Percentiles rank a stretch among this genome's conserved stretches.
Conservation (phyloP, 2,113 vertebrate genomes). For the Aphyosemion australe region DNA sequence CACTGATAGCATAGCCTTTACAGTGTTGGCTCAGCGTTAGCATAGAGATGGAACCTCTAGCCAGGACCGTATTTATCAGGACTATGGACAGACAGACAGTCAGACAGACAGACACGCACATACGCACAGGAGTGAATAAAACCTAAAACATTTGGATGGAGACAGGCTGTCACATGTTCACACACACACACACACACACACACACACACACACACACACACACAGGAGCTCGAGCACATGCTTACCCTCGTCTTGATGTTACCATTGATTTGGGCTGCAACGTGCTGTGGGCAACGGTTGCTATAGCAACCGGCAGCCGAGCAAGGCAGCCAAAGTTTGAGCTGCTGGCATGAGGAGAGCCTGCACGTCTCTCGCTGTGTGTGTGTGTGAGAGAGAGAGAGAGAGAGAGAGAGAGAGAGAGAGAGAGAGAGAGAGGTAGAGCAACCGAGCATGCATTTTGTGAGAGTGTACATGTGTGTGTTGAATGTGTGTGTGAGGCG, state of each 20-base stretch:
- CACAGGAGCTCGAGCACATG: slow-evolving; percentile 5
- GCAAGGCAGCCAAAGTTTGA: slow-evolving; percentile 80
- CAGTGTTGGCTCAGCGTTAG: too few relatives aligned
- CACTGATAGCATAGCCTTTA: too few relatives aligned
- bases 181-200: background rate
- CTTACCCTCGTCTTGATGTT: slow-evolving; percentile 62
- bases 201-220: background rate
- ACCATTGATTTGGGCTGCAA: slow-evolving; percentile 81
- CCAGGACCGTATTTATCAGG: slow-evolving; percentile 25
- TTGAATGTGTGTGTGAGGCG: slow-evolving; percentile 33
- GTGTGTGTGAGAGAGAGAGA: slow-evolving; percentile 42
- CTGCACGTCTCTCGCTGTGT: slow-evolving; percentile 19
- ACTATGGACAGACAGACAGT: slow-evolving; percentile 2
- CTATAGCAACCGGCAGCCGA: slow-evolving; percentile 78
- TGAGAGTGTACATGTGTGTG: slow-evolving; percentile 23
- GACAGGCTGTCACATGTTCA: slow-evolving; percentile 16
- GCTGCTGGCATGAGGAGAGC: slow-evolving; percentile 64
- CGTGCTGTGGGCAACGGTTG: slow-evolving; percentile 82
- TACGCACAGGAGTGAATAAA: too few relatives aligned
- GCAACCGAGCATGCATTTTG: slow-evolving; percentile 58
- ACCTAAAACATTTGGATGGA: slow-evolving; percentile 37
- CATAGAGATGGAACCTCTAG: too few relatives aligned
- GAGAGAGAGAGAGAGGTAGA: slow-evolving; percentile 22
- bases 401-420: too few relatives aligned
- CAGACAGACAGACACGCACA: slow-evolving; percentile 6